These are phyloP conservation scores for Ceratina australensis DNA, from an alignment of 1,140 invertebrate genomes.

Conservation along the genomic window DNA sequence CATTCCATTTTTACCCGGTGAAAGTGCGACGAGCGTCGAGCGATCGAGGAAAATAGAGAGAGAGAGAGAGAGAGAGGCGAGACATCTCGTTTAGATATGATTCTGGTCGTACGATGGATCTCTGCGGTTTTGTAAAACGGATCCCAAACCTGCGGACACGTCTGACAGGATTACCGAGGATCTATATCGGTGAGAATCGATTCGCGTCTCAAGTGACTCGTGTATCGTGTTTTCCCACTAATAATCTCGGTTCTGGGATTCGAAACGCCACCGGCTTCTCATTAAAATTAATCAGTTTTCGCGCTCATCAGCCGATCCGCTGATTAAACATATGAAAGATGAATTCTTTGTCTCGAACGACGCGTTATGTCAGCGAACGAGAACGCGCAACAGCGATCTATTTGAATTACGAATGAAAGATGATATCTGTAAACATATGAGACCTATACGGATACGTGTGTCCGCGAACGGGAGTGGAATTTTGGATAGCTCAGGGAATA, in stretches of 20 bases:
- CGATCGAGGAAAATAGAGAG: too few species aligned
- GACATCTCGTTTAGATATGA: too few species aligned
- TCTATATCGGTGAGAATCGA: constrained; percentile 51
- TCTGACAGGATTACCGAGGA: constrained; percentile 55
- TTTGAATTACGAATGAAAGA: too few species aligned
- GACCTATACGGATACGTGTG: too few species aligned
- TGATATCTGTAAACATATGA: too few species aligned
- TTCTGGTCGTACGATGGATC: not conserved
- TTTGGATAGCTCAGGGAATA: too few species aligned
- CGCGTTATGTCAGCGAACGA: not conserved
- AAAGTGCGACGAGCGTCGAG: constrained; percentile 16
- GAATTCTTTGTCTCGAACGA: too few species aligned
- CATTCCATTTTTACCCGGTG: constrained; percentile 39
- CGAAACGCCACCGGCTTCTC: not conserved
- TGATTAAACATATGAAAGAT: too few species aligned
- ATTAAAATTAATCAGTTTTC: not conserved
- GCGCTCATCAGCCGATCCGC: too few species aligned
- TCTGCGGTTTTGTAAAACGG: constrained; percentile 53
- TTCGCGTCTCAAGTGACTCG: constrained; percentile 44
- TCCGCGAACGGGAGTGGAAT: too few species aligned
- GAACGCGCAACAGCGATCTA: too few species aligned
- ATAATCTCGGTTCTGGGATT: not conserved
- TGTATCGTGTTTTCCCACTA: constrained; percentile 29
- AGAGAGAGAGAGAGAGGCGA: too few species aligned
- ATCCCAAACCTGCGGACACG: constrained; percentile 31